phyloP scores from a whole-genome alignment of 1,140 invertebrate species.

The Ips nitidus region DNA sequence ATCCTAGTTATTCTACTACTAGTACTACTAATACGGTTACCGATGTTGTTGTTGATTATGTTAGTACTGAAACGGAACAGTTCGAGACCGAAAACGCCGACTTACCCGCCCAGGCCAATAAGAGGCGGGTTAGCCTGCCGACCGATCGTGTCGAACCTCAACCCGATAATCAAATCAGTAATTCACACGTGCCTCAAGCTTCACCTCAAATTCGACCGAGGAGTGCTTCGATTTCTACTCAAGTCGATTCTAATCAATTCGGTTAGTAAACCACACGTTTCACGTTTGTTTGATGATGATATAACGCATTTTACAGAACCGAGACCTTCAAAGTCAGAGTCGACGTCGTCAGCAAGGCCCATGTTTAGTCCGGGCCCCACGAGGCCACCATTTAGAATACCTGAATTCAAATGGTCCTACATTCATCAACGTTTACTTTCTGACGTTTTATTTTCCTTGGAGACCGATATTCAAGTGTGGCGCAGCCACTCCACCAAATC shows the following conservation, averaged over 20 bases:
- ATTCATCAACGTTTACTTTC: slow-evolving; percentile 96
- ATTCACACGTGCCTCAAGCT: slow-evolving; percentile 47
- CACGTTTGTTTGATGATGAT: neutral
- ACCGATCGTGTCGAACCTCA: slow-evolving; percentile 58
- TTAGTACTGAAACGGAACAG: slow-evolving; percentile 50
- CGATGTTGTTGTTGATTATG: slow-evolving; percentile 55
- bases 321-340: slow-evolving; percentile 30
- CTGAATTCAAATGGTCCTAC: slow-evolving; percentile 99
- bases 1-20: slow-evolving; percentile 57
- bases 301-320: slow-evolving; percentile 25
- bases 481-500: slow-evolving; percentile 93
- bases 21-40: slow-evolving; percentile 44
- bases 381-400: slow-evolving; percentile 95
- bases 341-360: slow-evolving; percentile 57
- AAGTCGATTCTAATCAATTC: slow-evolving; percentile 80
- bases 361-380: slow-evolving; percentile 96
- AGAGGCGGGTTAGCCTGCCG: slow-evolving; percentile 64
- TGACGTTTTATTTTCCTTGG: slow-evolving; percentile 95
- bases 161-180: slow-evolving; percentile 35
- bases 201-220: slow-evolving; percentile 68
- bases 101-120: slow-evolving; percentile 8
- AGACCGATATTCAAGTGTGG: slow-evolving; percentile 93
- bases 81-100: slow-evolving; percentile 42
- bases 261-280: slow-evolving; percentile 56
- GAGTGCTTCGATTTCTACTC: slow-evolving; percentile 75